phyloP scores from a whole-genome alignment of 1,140 invertebrate genomes.

The Drosophila sucinea region DNA sequence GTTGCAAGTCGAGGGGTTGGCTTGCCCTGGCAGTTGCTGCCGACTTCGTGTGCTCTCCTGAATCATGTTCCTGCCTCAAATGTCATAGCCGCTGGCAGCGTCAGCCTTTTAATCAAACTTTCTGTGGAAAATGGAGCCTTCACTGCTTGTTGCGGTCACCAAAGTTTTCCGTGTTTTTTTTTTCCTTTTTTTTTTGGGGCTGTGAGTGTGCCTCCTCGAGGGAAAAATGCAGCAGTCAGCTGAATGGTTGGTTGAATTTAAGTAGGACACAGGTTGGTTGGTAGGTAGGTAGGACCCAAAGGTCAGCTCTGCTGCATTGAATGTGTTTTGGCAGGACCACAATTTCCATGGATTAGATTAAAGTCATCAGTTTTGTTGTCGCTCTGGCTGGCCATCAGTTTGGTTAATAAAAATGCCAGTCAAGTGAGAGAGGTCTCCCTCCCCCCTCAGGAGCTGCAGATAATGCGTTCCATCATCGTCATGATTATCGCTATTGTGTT shows the following conservation, averaged over 20 bases:
- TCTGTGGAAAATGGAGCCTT: constrained; percentile 11
- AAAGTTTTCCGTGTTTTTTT: not conserved
- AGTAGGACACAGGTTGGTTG: not conserved
- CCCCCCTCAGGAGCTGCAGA: constrained; percentile 3
- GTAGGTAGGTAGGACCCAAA: too few relatives aligned
- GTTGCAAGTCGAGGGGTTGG: constrained; percentile 25
- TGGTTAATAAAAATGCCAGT: constrained; percentile 59
- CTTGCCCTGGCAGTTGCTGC: not conserved
- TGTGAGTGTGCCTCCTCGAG: not conserved
- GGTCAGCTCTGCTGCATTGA: too few relatives aligned
- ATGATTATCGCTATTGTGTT: constrained; percentile 48
- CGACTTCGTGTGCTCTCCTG: not conserved
- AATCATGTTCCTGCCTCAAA: constrained; percentile 8
- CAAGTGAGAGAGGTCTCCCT: constrained; percentile 13
- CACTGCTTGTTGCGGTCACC: constrained; percentile 24
- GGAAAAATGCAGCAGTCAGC: constrained; percentile 9
- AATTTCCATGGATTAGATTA: constrained; percentile 24
- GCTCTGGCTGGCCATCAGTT: not conserved
- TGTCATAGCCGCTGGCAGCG: constrained; percentile 5
- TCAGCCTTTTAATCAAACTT: constrained; percentile 50
- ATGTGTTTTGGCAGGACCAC: not conserved
- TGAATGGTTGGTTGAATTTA: not conserved
- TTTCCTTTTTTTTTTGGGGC: not conserved
- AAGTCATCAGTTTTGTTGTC: constrained; percentile 20
- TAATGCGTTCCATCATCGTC: constrained; percentile 13